Evolutionary conservation across 2,888 invertebrate species (phyloP).

Genomic region (Luperina testacea): DNA sequence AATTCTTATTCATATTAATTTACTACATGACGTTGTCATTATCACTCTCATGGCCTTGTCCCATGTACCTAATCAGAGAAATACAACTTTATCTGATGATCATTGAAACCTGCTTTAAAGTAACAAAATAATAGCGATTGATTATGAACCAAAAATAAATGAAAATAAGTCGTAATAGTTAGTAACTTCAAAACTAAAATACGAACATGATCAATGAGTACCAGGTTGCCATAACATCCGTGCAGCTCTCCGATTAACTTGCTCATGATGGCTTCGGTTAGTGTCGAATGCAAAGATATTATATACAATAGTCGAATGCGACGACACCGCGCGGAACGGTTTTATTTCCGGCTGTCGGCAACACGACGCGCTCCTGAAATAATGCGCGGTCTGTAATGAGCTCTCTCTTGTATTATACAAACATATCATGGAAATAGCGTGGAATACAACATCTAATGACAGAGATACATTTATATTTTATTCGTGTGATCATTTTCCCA

Average conservation of each 20-base stretch:
- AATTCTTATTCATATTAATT: neutral
- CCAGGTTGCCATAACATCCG: slow-evolving; percentile 41
- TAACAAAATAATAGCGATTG: neutral
- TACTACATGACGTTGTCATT: neutral
- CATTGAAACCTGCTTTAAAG: neutral
- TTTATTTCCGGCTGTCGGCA: slow-evolving; percentile 65
- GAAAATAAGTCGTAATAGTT: neutral
- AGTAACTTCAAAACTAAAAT: slow-evolving; percentile 22
- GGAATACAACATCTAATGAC: neutral
- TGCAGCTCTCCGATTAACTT: slow-evolving; percentile 36
- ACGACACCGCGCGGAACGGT: slow-evolving; percentile 42
- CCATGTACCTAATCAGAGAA: neutral
- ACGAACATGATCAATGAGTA: slow-evolving; percentile 31
- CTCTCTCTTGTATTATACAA: slow-evolving; percentile 30
- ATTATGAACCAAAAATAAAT: neutral
- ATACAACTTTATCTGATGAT: neutral
- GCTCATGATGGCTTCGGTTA: slow-evolving; percentile 44
- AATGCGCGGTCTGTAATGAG: slow-evolving; percentile 50
- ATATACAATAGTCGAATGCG: slow-evolving; percentile 24
- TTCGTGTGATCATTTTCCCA: neutral
- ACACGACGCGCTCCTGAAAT: slow-evolving; percentile 52
- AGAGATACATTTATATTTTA: neutral
- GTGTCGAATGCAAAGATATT: slow-evolving; percentile 27
- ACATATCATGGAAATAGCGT: slow-evolving; percentile 6
- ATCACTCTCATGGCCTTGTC: neutral